A percentile compares a stretch with the other conserved stretches of the same genome.
Evolutionary conservation across 2,888 invertebrate species (phyloP).

Genomic region (Diarsia mendica): DNA sequence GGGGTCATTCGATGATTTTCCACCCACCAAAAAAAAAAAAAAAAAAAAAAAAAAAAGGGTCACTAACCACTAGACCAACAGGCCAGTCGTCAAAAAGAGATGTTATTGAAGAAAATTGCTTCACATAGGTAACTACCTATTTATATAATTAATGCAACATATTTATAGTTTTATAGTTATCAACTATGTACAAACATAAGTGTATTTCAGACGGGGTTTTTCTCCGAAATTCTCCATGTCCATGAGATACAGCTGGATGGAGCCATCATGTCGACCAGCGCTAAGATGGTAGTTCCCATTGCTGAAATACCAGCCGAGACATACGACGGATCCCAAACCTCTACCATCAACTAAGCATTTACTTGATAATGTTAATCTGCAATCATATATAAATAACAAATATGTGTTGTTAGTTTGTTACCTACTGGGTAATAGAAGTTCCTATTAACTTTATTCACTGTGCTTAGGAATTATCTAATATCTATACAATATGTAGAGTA

Average conservation of each 20-base stretch:
- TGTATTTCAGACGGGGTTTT: conserved; percentile 84
- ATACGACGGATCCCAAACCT: conserved; percentile 84
- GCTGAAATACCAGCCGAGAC: conserved; percentile 82
- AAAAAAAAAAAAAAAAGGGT: too few relatives aligned
- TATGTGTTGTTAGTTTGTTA: background rate
- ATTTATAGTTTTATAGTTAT: background rate
- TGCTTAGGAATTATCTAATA: background rate
- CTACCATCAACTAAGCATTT: conserved; percentile 85
- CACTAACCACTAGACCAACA: too few relatives aligned
- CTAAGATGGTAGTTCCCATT: conserved; percentile 80
- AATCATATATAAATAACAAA: conserved; percentile 14
- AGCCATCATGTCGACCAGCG: conserved; percentile 87
- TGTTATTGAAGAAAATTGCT: background rate
- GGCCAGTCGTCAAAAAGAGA: too few relatives aligned
- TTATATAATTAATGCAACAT: background rate
- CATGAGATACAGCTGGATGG: conserved; percentile 85
- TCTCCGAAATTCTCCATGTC: conserved; percentile 86
- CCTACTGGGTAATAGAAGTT: background rate
- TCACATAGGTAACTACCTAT: background rate
- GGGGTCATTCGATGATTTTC: too few relatives aligned
- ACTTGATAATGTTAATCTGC: conserved; percentile 78
- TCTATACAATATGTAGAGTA: background rate
- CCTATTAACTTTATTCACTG: background rate
- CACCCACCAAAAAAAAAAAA: too few relatives aligned
- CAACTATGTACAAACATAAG: conserved; percentile 78